phyloP scores from a whole-genome alignment of 2,113 vertebrate species.

The Trogon surrucura region DNA sequence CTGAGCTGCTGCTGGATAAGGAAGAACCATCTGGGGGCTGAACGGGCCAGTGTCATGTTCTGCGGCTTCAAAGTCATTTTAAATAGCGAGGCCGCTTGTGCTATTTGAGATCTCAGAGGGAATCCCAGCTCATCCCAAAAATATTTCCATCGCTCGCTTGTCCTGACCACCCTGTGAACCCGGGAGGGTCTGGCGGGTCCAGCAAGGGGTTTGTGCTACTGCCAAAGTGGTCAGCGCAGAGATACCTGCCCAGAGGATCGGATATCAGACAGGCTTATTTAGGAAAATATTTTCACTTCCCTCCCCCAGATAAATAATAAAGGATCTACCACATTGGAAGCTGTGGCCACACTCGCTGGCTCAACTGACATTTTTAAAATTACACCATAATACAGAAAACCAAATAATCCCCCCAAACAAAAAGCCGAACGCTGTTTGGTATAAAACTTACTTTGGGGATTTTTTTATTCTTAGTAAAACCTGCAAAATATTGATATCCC shows the following conservation, averaged over 20 bases:
- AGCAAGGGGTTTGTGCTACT: not conserved
- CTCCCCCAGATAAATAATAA: not conserved
- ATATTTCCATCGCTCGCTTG: not conserved
- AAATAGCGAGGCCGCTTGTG: not conserved
- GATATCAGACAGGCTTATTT: not conserved
- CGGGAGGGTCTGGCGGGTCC: conserved; percentile 22
- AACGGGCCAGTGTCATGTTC: not conserved
- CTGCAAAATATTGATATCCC: not conserved
- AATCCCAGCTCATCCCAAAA: conserved; percentile 23
- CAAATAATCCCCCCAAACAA: not conserved
- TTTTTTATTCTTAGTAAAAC: not conserved
- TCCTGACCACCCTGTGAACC: conserved; percentile 57
- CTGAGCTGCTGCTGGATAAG: not conserved
- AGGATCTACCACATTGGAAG: not conserved
- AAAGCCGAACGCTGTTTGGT: not conserved
- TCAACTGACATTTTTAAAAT: not conserved
- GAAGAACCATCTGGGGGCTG: accelerated
- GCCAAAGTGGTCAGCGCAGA: conserved; percentile 23
- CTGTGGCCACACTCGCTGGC: accelerated
- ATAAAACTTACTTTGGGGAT: not conserved
- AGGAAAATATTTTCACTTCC: not conserved
- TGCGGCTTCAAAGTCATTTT: not conserved
- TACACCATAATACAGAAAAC: not conserved
- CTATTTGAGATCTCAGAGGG: not conserved
- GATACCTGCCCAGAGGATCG: not conserved